These are phyloP conservation scores for Theonella swinhoei DNA, from an alignment of 37 sponge, comb jelly and placozoan genomes.

Conservation along the genomic window DNA sequence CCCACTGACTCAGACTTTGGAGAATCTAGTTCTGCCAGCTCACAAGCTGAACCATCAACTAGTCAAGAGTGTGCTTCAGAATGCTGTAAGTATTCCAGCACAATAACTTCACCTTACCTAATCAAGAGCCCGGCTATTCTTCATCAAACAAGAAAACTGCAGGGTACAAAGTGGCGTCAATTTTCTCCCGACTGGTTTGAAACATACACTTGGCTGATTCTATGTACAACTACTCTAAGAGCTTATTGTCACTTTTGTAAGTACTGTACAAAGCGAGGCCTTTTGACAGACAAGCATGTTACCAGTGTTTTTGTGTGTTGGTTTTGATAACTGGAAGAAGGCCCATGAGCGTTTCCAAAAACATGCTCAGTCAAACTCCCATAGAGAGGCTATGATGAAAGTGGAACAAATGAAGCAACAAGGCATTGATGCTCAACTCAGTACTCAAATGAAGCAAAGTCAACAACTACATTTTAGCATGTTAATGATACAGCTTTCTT, in stretches of 20 bases:
- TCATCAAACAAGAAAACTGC: too few relatives aligned
- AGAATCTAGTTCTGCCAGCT: too few relatives aligned
- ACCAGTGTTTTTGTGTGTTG: slow-evolving; percentile 31
- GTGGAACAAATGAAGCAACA: slow-evolving; percentile 21
- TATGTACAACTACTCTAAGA: slow-evolving; percentile 34
- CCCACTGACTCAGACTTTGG: too few relatives aligned
- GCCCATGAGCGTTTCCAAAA: slow-evolving; percentile 23
- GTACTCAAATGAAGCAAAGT: neutral
- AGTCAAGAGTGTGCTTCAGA: slow-evolving; percentile 46
- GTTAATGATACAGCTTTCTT: slow-evolving; percentile 45
- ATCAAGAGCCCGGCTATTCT: too few relatives aligned
- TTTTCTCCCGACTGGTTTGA: slow-evolving; percentile 37
- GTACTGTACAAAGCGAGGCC: neutral
- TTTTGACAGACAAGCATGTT: slow-evolving; percentile 31
- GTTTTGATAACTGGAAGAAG: slow-evolving; percentile 69
- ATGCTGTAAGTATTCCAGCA: slow-evolving; percentile 38
- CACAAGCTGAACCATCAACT: too few relatives aligned
- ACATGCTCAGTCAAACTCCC: slow-evolving; percentile 34
- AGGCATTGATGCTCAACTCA: slow-evolving; percentile 14
- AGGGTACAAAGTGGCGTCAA: slow-evolving; percentile 16
- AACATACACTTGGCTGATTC: slow-evolving; percentile 20
- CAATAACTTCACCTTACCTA: too few relatives aligned
- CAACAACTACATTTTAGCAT: slow-evolving; percentile 35
- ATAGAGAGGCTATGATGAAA: slow-evolving; percentile 40
- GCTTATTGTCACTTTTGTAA: slow-evolving; percentile 35